phyloP scores from a whole-genome alignment of 2,888 invertebrate species.

The Abscondita cerata region DNA sequence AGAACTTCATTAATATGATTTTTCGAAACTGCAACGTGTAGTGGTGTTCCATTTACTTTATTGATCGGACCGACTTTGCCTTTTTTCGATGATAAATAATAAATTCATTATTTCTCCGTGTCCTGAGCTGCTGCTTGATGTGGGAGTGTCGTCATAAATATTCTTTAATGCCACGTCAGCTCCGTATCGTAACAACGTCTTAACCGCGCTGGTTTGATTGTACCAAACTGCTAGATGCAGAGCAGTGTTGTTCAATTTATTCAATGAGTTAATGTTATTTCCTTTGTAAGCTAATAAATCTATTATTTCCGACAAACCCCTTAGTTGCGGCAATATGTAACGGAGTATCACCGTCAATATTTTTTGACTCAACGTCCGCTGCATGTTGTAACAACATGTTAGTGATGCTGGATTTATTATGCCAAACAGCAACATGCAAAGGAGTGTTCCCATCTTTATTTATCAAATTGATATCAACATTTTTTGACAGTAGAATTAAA shows the following conservation, averaged over 20 bases:
- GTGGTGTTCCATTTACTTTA: background rate
- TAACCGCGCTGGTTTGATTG: too few relatives aligned
- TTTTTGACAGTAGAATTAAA: background rate
- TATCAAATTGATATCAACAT: background rate
- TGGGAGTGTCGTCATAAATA: too few relatives aligned
- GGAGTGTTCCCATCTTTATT: conserved; percentile 4
- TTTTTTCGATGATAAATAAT: too few relatives aligned
- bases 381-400: background rate
- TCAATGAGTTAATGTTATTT: background rate
- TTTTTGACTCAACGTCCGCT: background rate
- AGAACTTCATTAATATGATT: background rate
- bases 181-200: too few relatives aligned
- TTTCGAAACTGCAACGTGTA: background rate
- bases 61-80: background rate
- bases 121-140: too few relatives aligned
- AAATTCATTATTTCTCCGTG: too few relatives aligned
- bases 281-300: background rate
- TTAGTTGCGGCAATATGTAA: background rate
- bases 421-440: background rate
- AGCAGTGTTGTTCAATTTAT: background rate
- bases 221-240: background rate
- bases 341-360: background rate
- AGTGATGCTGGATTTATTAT: background rate
- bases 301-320: background rate
- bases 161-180: too few relatives aligned